phyloP scores from a whole-genome alignment of 2,113 vertebrate species.

The Tragelaphus scriptus region DNA sequence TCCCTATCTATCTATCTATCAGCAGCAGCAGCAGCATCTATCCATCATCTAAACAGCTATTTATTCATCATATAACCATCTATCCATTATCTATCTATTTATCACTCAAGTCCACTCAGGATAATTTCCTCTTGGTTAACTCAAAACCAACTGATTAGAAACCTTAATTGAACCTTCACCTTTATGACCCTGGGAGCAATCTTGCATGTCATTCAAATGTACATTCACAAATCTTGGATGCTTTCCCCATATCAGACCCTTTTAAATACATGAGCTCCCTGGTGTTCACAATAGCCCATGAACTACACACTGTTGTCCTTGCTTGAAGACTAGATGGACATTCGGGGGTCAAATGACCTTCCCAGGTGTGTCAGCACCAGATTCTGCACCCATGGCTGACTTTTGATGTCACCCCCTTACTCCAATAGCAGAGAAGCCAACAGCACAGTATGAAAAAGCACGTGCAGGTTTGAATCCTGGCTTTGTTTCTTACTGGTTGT shows the following conservation, averaged over 20 bases:
- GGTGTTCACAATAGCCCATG: rapidly evolving
- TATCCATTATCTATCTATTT: not conserved
- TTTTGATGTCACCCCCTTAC: not conserved
- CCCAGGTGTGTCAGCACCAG: too few species aligned
- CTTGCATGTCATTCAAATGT: rapidly evolving
- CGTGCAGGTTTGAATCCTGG: too few species aligned
- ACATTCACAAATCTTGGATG: rapidly evolving
- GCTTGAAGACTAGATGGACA: not conserved
- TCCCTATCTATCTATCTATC: too few species aligned
- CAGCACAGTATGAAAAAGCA: not conserved
- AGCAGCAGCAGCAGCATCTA: not conserved
- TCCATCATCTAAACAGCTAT: not conserved
- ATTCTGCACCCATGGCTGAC: rapidly evolving
- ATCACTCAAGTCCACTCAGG: not conserved
- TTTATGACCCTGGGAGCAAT: rapidly evolving
- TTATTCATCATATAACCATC: not conserved
- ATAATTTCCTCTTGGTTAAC: not conserved
- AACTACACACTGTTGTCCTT: not conserved
- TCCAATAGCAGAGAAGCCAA: rapidly evolving
- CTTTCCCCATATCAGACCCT: too few species aligned
- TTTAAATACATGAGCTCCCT: rapidly evolving
- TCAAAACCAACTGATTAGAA: not conserved
- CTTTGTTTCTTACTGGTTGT: not conserved
- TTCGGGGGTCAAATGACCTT: not conserved
- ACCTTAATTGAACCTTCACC: not conserved